Percentiles rank a stretch among this genome's conserved stretches.
Conservation (phyloP, 2,888 invertebrate genomes). For the Leptopilina myrica region DNA sequence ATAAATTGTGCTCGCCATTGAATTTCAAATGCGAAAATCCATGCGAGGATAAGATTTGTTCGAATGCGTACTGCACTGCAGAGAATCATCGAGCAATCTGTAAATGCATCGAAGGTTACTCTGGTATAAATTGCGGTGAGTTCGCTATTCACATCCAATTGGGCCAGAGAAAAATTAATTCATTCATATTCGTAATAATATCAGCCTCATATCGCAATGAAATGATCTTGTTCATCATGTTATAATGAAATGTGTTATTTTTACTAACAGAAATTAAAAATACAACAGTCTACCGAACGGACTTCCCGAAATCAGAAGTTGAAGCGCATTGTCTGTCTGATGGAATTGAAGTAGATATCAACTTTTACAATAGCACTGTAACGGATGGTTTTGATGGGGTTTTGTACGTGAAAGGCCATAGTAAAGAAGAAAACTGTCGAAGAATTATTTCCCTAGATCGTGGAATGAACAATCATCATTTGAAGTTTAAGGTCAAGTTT, state of each 20-base stretch:
- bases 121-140: constrained; percentile 85
- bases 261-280: constrained; percentile 3
- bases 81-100: constrained; percentile 87
- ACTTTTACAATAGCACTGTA: constrained; percentile 77
- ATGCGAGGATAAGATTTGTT: constrained; percentile 85
- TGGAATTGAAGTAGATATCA: constrained; percentile 91
- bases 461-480: constrained; percentile 78
- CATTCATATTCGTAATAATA: constrained; percentile 1
- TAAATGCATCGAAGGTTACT: constrained; percentile 86
- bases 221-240: not conserved
- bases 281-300: constrained; percentile 80
- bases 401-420: constrained; percentile 95
- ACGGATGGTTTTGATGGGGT: constrained; percentile 86
- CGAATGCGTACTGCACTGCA: constrained; percentile 87
- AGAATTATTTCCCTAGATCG: constrained; percentile 87
- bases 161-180: constrained; percentile 39
- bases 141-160: constrained; percentile 55
- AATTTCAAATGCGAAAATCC: constrained; percentile 88
- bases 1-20: constrained; percentile 84
- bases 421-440: constrained; percentile 94
- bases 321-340: constrained; percentile 93
- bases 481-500: constrained; percentile 91
- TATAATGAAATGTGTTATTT: not conserved
- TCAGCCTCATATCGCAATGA: not conserved
- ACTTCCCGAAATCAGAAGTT: constrained; percentile 92